Base-by-base conservation (phyloP, 1,140 invertebrate genomes). In the Whitmania pigra region DNA sequence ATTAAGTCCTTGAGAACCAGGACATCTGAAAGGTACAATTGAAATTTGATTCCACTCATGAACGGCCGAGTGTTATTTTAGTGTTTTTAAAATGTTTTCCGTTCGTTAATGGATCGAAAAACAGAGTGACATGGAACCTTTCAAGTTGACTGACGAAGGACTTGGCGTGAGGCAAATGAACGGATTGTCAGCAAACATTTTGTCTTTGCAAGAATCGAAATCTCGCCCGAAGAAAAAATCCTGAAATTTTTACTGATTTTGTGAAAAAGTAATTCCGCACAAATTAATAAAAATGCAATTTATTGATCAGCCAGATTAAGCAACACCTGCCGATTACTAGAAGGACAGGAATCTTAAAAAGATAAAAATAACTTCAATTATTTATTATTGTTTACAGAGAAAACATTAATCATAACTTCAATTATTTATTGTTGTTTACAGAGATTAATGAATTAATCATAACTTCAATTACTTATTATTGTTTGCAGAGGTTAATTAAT, bases 1-100 rank as follows among this genome's bases (percentile, higher is more conserved):
- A 97, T 93, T 75, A 97, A 94, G 81, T 97, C 92, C 82, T 94
- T 95, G 76, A 97, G 84, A 74, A 96, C 93, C 91, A 96, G 93
- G 68, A 97, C 92, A 87, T 97, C 94, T 96, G 83, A 22, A 86
- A 87, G 75, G 11, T 4, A 13, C 9, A 13, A 63, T 15, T 63
- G 11, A n/a, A 31, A 63, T 1, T 3, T 63, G 5, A 20, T 63
- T 25, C 6, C 2, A 63, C 11, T 63, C 11, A n/a, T 11, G 3
- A 0, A 49, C 43, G 43, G 13, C 15, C 11, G 43, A 49, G 43
- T 63, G 18, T n/a, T 13, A 63, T 17, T 63, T 63, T 15, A 11
- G 7, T 25, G 29, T 25, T 31, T 63, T 22, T 63, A 20, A 31
- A 63, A 25, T 1, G 29, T n/a, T 25, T 25, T 63, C 22, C 18